Evolutionary conservation across 2,113 vertebrate species (phyloP).

Genomic region (Nerophis ophidion): DNA sequence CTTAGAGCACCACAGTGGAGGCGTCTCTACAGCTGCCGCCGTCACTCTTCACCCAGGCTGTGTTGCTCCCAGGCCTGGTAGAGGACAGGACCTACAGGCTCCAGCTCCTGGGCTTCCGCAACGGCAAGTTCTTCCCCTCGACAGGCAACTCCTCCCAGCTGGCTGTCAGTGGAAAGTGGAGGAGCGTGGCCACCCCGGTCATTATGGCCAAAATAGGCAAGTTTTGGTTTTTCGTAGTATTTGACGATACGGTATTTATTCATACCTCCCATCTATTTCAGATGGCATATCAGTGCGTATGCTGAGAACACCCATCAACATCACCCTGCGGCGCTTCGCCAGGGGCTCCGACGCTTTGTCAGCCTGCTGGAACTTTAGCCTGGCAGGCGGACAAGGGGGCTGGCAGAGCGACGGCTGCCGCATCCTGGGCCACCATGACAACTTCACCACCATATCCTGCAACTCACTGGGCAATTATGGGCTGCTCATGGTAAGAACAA

Average conservation of each 20-base stretch:
- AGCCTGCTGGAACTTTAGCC: conserved; percentile 88
- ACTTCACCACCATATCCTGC: conserved; percentile 90
- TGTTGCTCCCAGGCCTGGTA: conserved; percentile 60
- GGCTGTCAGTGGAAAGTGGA: conserved; percentile 82
- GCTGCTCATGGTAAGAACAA: conserved; percentile 81
- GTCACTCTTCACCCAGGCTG: conserved; percentile 78
- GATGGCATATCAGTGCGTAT: conserved; percentile 73
- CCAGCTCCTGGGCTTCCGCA: conserved; percentile 91
- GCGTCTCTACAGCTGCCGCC: conserved; percentile 91
- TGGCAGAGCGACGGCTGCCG: conserved; percentile 89
- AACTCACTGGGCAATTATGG: conserved; percentile 89
- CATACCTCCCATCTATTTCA: conserved; percentile 36
- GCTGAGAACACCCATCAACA: conserved; percentile 78
- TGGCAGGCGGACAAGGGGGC: conserved; percentile 84
- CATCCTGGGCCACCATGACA: conserved; percentile 84
- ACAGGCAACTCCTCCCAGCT: conserved; percentile 85
- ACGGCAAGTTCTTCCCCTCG: conserved; percentile 92
- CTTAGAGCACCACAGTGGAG: conserved; percentile 87
- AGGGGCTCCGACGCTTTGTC: conserved; percentile 85
- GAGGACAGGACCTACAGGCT: conserved; percentile 85
- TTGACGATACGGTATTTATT: background rate
- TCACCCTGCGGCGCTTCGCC: conserved; percentile 82
- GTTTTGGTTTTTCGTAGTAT: conserved; percentile 15
- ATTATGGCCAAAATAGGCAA: conserved; percentile 90
- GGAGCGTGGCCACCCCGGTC: conserved; percentile 87